Conservation (phyloP, 1,140 invertebrate species). For the Galleria mellonella region DNA sequence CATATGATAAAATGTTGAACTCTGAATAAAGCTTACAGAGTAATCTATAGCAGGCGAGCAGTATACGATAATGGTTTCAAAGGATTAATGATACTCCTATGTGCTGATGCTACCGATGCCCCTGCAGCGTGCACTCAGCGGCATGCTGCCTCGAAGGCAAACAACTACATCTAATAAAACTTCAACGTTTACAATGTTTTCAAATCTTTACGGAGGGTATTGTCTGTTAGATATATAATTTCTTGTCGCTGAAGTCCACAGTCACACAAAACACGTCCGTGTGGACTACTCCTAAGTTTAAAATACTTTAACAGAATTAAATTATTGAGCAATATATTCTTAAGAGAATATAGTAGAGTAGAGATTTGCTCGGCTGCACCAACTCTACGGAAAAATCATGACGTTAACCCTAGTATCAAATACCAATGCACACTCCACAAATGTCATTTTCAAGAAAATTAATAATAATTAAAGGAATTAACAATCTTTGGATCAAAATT, state of each 20-base stretch:
- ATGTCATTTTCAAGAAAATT: conserved; percentile 59
- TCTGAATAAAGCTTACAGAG: no score
- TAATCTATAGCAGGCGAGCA: conserved; percentile 10
- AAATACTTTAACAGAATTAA: conserved; percentile 70
- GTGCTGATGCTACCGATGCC: conserved; percentile 43
- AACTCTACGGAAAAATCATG: conserved; percentile 64
- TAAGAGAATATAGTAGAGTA: conserved; percentile 63
- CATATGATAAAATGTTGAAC: conserved; percentile 1
- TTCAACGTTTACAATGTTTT: conserved; percentile 63
- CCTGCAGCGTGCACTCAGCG: conserved; percentile 40
- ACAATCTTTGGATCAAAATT: conserved; percentile 71
- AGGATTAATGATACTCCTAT: conserved; percentile 21
- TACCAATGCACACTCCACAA: conserved; percentile 71
- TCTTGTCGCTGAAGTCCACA: conserved; percentile 53
- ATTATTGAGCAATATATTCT: conserved; percentile 72
- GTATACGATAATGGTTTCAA: conserved; percentile 39
- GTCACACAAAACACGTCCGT: conserved; percentile 39
- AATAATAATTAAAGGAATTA: conserved; percentile 51
- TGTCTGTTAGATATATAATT: conserved; percentile 67
- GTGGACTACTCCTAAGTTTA: conserved; percentile 62
- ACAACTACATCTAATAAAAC: conserved; percentile 69
- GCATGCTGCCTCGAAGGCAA: conserved; percentile 56
- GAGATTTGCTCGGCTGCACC: conserved; percentile 71
- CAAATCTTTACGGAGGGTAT: conserved; percentile 69
- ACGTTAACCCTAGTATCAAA: conserved; percentile 61